Conservation (phyloP, 2,113 vertebrate genomes). For the Protobothrops mucrosquamatus region DNA sequence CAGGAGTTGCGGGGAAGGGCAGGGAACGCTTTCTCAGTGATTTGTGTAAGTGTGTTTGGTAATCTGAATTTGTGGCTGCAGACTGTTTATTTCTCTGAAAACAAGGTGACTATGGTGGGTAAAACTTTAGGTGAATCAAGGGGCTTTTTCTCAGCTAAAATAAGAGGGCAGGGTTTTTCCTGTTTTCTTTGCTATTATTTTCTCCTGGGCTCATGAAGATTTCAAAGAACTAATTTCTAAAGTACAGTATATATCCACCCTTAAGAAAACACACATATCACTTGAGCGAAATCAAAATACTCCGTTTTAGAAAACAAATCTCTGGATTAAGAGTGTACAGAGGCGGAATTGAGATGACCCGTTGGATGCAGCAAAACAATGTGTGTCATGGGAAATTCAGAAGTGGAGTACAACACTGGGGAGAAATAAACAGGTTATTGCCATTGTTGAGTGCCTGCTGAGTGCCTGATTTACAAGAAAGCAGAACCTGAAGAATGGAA, state of each 20-base stretch:
- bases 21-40: constrained; percentile 1
- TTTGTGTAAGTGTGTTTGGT: constrained; percentile 17
- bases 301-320: neutral
- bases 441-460: neutral
- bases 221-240: fast-evolving
- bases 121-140: neutral
- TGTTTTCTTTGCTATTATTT: neutral
- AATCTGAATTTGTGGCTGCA: constrained; percentile 5
- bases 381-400: neutral
- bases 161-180: neutral
- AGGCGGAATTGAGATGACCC: neutral
- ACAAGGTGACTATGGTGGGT: neutral
- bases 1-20: constrained; percentile 28
- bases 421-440: neutral
- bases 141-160: neutral
- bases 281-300: neutral
- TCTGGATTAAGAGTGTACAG: neutral
- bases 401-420: neutral
- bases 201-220: neutral
- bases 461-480: neutral
- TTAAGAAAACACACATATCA: neutral
- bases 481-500: neutral
- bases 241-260: neutral
- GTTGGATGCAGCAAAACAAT: neutral
- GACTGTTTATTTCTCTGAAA: constrained; percentile 5